Base-by-base conservation (phyloP, 2,888 invertebrate species). In the Latrodectus elegans region DNA sequence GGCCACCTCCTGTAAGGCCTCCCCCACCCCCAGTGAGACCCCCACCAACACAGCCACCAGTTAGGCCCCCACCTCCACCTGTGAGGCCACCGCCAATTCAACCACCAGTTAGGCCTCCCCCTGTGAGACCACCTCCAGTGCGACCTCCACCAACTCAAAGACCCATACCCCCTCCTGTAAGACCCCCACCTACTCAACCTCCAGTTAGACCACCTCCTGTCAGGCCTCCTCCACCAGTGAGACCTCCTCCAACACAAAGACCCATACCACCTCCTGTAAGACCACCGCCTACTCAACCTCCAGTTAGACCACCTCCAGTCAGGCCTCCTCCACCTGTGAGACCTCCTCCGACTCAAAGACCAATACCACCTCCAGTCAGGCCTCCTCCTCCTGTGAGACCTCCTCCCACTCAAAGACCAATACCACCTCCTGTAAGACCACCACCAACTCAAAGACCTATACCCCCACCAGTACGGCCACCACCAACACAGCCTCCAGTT, bases 391-490 rank as follows among this genome's bases (percentile, higher is more conserved):
- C 22, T 22, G 22, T 22, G 22, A 22, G 22, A 22, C 22, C 22
- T 22, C 22, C 22, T 22, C 22, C 22, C 6, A 73, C 75, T 12
- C 70, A 81, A 8, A 75, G 70, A 11, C 79, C 81, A 52, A 38
- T 88, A 8, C 26, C 65, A 17, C 80, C 89, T 51, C 89, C 89
- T 8, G 84, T 89, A 52, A 52, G 82, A 65, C 89, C 89, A 14
- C 72, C 22, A 22, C 22, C 68, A 68, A 52, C 71, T 17, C 12
- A 53, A n/a, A 26, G 38, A n/a, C 82, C 73, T 17, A n/a, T 53
- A 65, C 64, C 38, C 8, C 52, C 38, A 38, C 38, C 38, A 38
- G 4, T 38, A 38, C 38, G 22, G 11, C 77, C 79, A 51, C 64
- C 73, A 14, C 49, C 72, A 0, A 11, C 17, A 4, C 10, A 12